Percentiles rank a stretch among this genome's conserved stretches.
Evolutionary conservation across 1,140 invertebrate species (phyloP).

Genomic region (Melitaea cinxia): DNA sequence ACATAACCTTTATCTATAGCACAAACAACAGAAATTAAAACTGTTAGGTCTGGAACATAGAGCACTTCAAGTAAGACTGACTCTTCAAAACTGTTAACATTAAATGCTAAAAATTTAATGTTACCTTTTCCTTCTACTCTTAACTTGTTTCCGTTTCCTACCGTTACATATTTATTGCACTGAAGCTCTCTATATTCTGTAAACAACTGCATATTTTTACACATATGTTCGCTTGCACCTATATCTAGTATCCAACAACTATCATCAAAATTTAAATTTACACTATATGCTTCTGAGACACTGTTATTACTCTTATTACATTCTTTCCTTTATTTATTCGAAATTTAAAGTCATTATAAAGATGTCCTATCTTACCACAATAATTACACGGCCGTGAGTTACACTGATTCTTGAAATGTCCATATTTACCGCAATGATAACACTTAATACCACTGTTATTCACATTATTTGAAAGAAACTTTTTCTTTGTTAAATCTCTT

Average conservation of each 20-base stretch:
- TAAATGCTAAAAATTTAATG: constrained; percentile 18
- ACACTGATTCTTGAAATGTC: constrained; percentile 31
- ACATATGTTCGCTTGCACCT: constrained; percentile 41
- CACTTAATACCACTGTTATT: constrained; percentile 26
- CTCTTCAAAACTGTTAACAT: constrained; percentile 19
- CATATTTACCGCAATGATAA: constrained; percentile 31
- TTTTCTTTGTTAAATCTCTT: neutral
- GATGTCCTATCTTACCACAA: neutral
- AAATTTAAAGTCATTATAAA: neutral
- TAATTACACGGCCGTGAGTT: neutral
- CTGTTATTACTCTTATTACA: neutral
- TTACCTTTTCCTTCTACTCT: constrained; percentile 27
- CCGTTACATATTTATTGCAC: constrained; percentile 13
- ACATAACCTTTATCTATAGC: constrained; percentile 27
- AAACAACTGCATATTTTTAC: constrained; percentile 18
- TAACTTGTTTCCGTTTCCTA: constrained; percentile 22
- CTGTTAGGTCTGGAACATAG: constrained; percentile 31
- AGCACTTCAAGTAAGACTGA: constrained; percentile 30
- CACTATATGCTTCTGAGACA: neutral
- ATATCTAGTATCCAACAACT: constrained; percentile 17
- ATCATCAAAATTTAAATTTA: constrained; percentile 5
- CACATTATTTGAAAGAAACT: neutral
- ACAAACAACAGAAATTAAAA: constrained; percentile 26
- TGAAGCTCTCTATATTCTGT: neutral
- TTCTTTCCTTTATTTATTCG: neutral